Conservation (phyloP, 2,888 invertebrate genomes). For the Cerceris rybyensis region DNA sequence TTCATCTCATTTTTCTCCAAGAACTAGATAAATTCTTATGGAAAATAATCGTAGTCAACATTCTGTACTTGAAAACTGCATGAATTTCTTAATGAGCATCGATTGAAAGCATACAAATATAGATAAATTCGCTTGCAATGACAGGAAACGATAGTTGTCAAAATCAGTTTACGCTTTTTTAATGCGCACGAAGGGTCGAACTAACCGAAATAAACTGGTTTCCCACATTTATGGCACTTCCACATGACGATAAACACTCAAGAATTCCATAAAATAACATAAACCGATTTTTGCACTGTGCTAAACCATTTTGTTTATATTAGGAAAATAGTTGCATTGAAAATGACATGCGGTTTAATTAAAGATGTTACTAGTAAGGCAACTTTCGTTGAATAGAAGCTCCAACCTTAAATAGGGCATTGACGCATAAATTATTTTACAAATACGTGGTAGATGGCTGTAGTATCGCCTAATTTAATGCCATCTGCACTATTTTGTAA, state of each 20-base stretch:
- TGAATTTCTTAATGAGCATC: background rate
- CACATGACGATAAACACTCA: slow-evolving; percentile 84
- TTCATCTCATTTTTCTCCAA: no score
- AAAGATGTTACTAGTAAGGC: slow-evolving; percentile 59
- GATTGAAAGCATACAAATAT: slow-evolving; percentile 10
- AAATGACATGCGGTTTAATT: slow-evolving; percentile 65
- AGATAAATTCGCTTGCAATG: slow-evolving; percentile 33
- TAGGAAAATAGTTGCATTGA: slow-evolving; percentile 44
- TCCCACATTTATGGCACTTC: slow-evolving; percentile 92
- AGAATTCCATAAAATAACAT: slow-evolving; percentile 32
- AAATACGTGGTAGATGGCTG: no score
- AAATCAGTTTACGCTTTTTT: slow-evolving; percentile 41
- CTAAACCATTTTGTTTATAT: slow-evolving; percentile 67
- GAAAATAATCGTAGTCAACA: background rate
- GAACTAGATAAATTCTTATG: no score
- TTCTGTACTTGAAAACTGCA: background rate
- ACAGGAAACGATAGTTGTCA: slow-evolving; percentile 49
- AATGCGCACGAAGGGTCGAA: slow-evolving; percentile 41
- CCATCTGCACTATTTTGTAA: no score
- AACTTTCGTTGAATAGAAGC: slow-evolving; percentile 46
- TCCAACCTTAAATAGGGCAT: no score
- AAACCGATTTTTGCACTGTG: slow-evolving; percentile 10
- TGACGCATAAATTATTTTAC: no score
- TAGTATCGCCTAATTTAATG: no score
- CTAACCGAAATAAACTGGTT: slow-evolving; percentile 90